Evolutionary conservation across 1,140 invertebrate species (phyloP).

Genomic region (Lepidurus arcticus): DNA sequence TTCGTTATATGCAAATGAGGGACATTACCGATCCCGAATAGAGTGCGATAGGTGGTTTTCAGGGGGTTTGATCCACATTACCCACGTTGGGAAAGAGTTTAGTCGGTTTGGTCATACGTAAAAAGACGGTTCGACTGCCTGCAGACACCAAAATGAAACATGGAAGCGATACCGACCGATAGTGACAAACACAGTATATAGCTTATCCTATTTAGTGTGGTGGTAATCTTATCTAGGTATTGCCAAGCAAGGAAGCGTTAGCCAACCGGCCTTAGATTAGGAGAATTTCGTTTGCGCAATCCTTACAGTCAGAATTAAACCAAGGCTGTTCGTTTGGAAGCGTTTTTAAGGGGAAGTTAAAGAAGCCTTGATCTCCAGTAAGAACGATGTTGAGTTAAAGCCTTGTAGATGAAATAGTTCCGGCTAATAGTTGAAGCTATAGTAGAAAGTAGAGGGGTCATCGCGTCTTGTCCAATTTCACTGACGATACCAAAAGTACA

Average conservation of each 20-base stretch:
- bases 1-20: constrained; percentile 7
- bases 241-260: background rate
- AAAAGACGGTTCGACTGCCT: too few species aligned
- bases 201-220: background rate
- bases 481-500: background rate
- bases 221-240: background rate
- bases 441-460: background rate
- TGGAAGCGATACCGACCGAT: too few species aligned
- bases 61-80: background rate
- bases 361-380: background rate
- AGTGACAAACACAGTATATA: too few species aligned
- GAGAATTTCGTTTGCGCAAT: background rate
- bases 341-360: background rate
- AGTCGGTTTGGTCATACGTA: too few species aligned
- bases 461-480: background rate
- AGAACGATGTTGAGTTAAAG: background rate
- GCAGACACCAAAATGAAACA: too few species aligned
- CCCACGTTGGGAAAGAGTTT: background rate
- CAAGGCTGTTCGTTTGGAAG: background rate
- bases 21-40: background rate
- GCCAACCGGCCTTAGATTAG: background rate
- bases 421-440: background rate
- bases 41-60: background rate
- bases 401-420: background rate
- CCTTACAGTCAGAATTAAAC: background rate